These are phyloP conservation scores for Armadillidium nasatum DNA, from an alignment of 1,140 invertebrate genomes.

Conservation along the genomic window DNA sequence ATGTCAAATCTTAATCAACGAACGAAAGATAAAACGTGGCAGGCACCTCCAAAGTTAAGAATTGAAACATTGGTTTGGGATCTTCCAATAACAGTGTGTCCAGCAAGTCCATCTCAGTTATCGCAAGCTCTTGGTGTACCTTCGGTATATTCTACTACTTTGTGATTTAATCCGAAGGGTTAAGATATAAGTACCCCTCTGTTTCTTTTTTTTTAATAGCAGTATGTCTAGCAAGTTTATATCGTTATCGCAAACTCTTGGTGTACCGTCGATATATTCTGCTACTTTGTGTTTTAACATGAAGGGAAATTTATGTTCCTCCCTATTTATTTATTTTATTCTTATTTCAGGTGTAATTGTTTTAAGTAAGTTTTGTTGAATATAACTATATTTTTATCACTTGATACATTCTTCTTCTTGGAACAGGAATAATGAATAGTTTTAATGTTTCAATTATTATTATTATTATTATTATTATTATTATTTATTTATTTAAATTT, in stretches of 20 bases:
- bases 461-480: neutral
- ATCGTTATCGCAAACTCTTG: too few species aligned
- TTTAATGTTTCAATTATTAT: neutral
- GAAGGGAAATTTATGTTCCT: too few species aligned
- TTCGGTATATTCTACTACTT: constrained; percentile 11
- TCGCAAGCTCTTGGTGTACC: constrained; percentile 46
- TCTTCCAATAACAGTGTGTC: constrained; percentile 84
- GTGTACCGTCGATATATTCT: too few species aligned
- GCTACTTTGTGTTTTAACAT: too few species aligned
- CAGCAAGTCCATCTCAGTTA: constrained; percentile 77
- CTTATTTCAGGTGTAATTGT: too few species aligned
- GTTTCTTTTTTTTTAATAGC: too few species aligned
- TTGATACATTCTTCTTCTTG: too few species aligned
- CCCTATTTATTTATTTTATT: too few species aligned
- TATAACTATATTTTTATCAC: too few species aligned
- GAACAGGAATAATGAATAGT: neutral
- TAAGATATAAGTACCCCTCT: too few species aligned
- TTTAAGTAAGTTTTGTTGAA: too few species aligned
- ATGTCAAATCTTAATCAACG: neutral
- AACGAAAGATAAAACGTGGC: constrained; percentile 26
- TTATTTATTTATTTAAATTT: neutral
- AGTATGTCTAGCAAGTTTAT: too few species aligned
- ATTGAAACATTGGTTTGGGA: constrained; percentile 99
- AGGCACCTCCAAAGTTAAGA: constrained; percentile 52
- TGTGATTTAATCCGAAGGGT: neutral